Percentiles rank a stretch among this genome's conserved stretches.
Conservation (phyloP, 1,140 invertebrate genomes). For the Drosophila pandora region DNA sequence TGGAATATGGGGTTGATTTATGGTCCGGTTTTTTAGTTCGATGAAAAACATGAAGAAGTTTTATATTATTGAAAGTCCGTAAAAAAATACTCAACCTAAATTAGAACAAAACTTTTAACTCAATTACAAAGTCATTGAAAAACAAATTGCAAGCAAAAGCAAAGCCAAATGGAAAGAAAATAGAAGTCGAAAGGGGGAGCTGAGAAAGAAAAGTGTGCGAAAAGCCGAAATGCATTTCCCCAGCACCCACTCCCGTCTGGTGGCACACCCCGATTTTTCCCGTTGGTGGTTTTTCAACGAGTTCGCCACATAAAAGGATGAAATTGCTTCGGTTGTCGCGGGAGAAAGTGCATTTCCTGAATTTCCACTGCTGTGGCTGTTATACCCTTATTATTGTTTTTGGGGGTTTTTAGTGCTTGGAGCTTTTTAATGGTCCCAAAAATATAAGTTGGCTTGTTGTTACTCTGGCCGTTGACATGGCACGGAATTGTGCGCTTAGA, state of each 20-base stretch:
- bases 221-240: conserved; percentile 38
- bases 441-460: conserved; percentile 42
- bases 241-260: background rate
- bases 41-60: background rate
- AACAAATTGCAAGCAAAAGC: conserved; percentile 47
- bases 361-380: conserved; percentile 25
- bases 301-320: conserved; percentile 31
- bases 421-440: conserved; percentile 61
- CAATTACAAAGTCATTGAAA: conserved; percentile 66
- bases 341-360: conserved; percentile 63
- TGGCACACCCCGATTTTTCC: background rate
- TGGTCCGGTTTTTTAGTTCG: background rate
- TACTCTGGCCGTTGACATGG: conserved; percentile 33
- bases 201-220: conserved; percentile 26
- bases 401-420: conserved; percentile 31
- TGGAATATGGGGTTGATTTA: background rate
- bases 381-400: conserved; percentile 52
- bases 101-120: conserved; percentile 72
- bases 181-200: conserved; percentile 4
- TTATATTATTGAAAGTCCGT: conserved; percentile 22
- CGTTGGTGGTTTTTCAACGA: conserved; percentile 30
- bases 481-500: conserved; percentile 68
- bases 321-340: conserved; percentile 36
- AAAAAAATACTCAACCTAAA: conserved; percentile 21
- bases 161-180: conserved; percentile 30